Base-by-base conservation (phyloP, 2,797 vertebrate species). In the Orientallactaga sibirica region DNA sequence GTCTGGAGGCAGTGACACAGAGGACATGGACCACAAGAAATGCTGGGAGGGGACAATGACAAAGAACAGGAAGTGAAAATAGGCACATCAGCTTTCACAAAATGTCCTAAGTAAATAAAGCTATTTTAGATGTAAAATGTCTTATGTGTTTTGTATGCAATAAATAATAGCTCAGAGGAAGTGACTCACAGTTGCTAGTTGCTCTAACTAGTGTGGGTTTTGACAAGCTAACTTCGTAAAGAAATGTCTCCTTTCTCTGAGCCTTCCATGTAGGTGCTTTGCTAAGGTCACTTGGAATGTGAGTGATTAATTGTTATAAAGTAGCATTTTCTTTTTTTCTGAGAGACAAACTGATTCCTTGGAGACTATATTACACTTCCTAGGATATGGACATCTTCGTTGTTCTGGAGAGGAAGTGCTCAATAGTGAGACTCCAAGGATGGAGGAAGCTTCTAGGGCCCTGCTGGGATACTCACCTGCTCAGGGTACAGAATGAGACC, bases 231-330 rank as follows among this genome's bases (percentile, higher is more conserved):
- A 77, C n/a, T 62, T 93, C 66, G 62, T 75, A 37, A 83, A 33
- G 73, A 88, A 74, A 80, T 74, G 64, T 86, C 52, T 90, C 67
- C 58, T 93, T 95, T 92, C 71, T 70, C 11, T 62, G 71, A 18
- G 25, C 11, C 43, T 93, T 95, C 90, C 68, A 76, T 2, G 55
- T 76, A 48, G 18, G 20, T 41, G 37, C 67, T 85, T 92, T 76
- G 77, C 27, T 81, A 48, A 88, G 81, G 81, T 92, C 90, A 78
- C n/a, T 83, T 95, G 90, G 87, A 74, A 87, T 64, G 16, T 67
- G 94, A 90, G 20, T 86, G 58, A 67, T 83, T 86, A 77, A 81
- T 92, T 94, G 92, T 79, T 4, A 41, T 58, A 84, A 82, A 89
- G 55, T 68, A 78, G 27, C 52, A 71, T 16, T 75, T 64, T 70